Base-by-base conservation (phyloP, 2,888 invertebrate species). In the Chrysina gloriosa region DNA sequence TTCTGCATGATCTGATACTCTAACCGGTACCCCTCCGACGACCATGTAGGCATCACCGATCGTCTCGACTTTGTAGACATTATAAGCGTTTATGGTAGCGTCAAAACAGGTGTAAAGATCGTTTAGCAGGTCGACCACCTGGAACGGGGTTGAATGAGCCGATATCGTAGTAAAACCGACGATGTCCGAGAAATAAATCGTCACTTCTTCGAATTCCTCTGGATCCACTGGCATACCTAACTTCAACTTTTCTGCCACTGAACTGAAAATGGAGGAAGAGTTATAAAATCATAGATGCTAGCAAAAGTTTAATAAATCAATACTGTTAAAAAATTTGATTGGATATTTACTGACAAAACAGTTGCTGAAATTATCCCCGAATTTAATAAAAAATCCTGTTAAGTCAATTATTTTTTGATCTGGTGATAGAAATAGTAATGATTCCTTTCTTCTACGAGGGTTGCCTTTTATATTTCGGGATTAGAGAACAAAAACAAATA, bases 31-130 rank as follows among this genome's bases (percentile, higher is more conserved):
- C 16, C 95, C 95, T 65, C 93, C 93, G n/a, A 95, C 95, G 21
- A 96, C 95, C 96, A 96, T 96, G 83, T 95, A 94, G 1, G 96
- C 96, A 83, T 96, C 96, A 7, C 96, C 97, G 76, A 97, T 97
- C 0, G 96, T 97, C 84, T 97, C 96, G 76, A 96, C 96, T 88
- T 95, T 95, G 83, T 95, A 95, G 3, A 95, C 95, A 79, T 92
- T 90, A 82, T 94, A 96, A 70, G 93, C 93, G 83, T 94, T 93
- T 80, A 97, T 96, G 72, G 95, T 96, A 31, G 94, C 94, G 84
- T 97, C 97, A 84, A 97, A 97, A 72, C 94, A 91, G 6, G 96
- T 96, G 84, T 97, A 97, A 47, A 97, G 88, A 82, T 96, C 96
- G 83, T 97, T 97, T 68, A 97, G 88, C 58, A 95, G 86, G 84